Conservation (phyloP, 2,888 invertebrate genomes). For the Agrenia bidenticulata region DNA sequence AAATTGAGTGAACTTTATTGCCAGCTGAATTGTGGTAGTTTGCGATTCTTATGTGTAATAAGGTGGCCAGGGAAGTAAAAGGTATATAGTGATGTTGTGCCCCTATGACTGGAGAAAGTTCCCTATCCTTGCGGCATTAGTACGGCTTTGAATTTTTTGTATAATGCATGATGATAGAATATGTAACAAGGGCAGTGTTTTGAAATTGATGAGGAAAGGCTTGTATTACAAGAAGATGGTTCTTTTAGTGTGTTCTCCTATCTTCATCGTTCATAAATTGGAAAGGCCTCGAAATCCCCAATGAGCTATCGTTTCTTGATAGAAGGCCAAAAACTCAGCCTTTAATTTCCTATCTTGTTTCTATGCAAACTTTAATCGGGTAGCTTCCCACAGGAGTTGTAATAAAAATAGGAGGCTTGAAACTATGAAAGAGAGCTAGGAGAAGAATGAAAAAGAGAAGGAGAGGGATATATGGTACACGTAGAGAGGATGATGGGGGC, state of each 20-base stretch:
- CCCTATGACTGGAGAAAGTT: too few relatives aligned
- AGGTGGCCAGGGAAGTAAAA: too few relatives aligned
- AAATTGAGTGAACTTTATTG: conserved; percentile 9
- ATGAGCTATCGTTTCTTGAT: conserved; percentile 53
- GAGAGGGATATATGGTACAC: not conserved
- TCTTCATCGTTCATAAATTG: conserved; percentile 49
- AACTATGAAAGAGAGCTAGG: conserved; percentile 14
- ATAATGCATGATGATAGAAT: conserved; percentile 12
- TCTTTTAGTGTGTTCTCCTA: conserved; percentile 13
- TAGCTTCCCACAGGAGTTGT: conserved; percentile 49
- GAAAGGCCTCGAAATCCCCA: conserved; percentile 50
- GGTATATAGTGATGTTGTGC: too few relatives aligned
- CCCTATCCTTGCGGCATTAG: not conserved
- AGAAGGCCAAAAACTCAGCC: conserved; percentile 49
- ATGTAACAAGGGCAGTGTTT: not conserved
- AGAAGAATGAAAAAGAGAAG: conserved; percentile 8
- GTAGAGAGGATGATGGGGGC: not conserved
- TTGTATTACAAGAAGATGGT: conserved; percentile 6
- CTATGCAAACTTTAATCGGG: conserved; percentile 52
- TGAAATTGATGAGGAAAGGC: conserved; percentile 8
- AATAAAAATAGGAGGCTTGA: conserved; percentile 49
- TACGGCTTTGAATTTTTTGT: not conserved
- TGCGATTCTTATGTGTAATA: too few relatives aligned
- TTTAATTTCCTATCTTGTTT: conserved; percentile 53
- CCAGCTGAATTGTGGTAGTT: too few relatives aligned